Evolutionary conservation across 2,113 vertebrate species (phyloP).

Genomic region (Anoplopoma fimbria): DNA sequence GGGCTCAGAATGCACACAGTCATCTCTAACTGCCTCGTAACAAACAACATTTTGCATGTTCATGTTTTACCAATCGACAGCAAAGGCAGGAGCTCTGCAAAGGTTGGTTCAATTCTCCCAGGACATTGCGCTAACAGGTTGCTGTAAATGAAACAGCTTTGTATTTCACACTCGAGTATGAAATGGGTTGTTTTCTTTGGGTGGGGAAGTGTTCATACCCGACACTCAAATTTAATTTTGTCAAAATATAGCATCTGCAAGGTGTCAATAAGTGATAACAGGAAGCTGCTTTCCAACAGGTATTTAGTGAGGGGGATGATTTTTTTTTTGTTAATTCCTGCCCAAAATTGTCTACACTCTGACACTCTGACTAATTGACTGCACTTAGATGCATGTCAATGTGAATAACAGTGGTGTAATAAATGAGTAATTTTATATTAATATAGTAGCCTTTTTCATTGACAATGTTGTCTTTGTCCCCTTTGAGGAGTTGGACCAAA

Average conservation of each 20-base stretch:
- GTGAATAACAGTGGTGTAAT: not conserved
- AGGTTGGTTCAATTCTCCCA: not conserved
- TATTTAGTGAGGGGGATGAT: not conserved
- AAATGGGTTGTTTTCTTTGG: not conserved
- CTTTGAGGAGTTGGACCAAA: not conserved
- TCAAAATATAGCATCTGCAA: not conserved
- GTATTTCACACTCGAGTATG: not conserved
- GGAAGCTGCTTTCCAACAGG: not conserved
- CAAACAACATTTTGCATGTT: not conserved
- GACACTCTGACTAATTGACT: too few species aligned
- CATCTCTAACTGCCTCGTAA: not conserved
- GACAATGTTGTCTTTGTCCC: not conserved
- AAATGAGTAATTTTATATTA: too few species aligned
- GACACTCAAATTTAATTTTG: not conserved
- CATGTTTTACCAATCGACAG: not conserved
- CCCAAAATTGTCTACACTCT: too few species aligned
- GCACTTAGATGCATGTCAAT: not conserved
- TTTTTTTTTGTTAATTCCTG: not conserved
- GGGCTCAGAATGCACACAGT: not conserved
- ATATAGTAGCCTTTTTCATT: not conserved
- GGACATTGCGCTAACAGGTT: too few species aligned
- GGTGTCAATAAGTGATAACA: not conserved
- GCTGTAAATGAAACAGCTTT: not conserved
- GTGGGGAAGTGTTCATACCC: not conserved
- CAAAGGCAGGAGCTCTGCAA: not conserved